A percentile compares a stretch with the other conserved stretches of the same genome.
These are phyloP conservation scores for Urophycis tenuis DNA, from an alignment of 2,797 vertebrate genomes.

Conservation along the genomic window DNA sequence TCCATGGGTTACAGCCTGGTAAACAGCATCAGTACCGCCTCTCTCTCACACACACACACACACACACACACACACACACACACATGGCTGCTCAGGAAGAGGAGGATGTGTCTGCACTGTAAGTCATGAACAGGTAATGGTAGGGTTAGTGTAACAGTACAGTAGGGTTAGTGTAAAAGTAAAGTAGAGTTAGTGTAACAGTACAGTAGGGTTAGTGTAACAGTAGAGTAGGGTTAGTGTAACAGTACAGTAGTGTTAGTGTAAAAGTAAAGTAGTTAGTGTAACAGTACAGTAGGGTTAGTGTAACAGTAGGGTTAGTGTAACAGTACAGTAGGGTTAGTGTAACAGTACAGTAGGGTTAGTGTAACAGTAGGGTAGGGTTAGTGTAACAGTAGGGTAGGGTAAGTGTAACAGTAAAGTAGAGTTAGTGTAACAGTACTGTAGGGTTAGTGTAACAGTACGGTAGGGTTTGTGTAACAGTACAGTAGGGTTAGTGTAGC, in stretches of 20 bases:
- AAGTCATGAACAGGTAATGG: background rate
- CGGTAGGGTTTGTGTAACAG: too few species aligned
- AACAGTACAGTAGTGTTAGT: background rate
- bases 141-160: background rate
- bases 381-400: too few species aligned
- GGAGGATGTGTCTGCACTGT: background rate
- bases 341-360: too few species aligned
- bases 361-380: too few species aligned
- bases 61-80: background rate
- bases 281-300: background rate
- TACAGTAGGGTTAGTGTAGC: too few species aligned
- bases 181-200: background rate
- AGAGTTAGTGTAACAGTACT: too few species aligned
- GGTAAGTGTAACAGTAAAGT: too few species aligned
- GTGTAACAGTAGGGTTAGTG: too few species aligned
- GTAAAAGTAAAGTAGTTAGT: background rate
- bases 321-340: too few species aligned
- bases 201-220: background rate
- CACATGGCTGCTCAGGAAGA: background rate
- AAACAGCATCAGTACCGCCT: constrained; percentile 60
- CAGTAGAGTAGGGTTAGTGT: background rate
- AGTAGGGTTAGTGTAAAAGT: background rate
- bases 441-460: too few species aligned
- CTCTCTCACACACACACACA: background rate
- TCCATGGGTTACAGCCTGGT: constrained; percentile 99